Evolutionary conservation across 2,113 vertebrate genomes (phyloP), one percentile per base, ranked within the genome.

Genomic region (Periophthalmus modestus): DNA sequence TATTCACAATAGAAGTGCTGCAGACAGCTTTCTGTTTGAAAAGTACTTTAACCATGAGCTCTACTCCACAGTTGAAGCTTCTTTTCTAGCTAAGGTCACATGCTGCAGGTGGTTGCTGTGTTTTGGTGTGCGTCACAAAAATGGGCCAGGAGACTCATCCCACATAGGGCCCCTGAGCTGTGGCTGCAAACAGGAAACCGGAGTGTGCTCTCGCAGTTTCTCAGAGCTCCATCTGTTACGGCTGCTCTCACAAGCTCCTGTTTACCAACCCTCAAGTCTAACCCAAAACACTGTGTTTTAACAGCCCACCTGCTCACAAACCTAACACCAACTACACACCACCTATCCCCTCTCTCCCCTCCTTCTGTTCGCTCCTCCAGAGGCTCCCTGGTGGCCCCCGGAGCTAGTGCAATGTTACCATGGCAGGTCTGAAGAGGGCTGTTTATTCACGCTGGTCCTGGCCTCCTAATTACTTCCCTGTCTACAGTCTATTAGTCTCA

Each of bases 141-240:
- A 67, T 54, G 61, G 74, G 77, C 75, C 68, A 78, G 78, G 59
- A 66, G 68, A 87, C 79, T 68, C 72, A 68, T 87, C 82, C 78
- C 72, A 75, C 74, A 85, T 77, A 82, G 69, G 84, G 85, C 77
- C 84, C 84, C 80, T 85, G 82, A 84, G 79, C 84, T 83, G 83
- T 80, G 75, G 76, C 69, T 80, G 80, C 87, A 84, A 87, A 89
- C 91, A 91, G 89, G 91, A 93, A 93, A 89, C 79, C 66, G 72
- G 68, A 74, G 79, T 68, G 75, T 74, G 78, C 84, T 85, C 85
- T 90, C 75, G 72, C 80, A 82, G 71, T 82, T 89, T 90, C 87
- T 80, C 79, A 73, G 75, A 59, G 78, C 79, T 87, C 82, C 54
- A 66, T 78, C 78, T 39, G 66, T 76, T 86, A 78, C 68, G 80